phyloP scores from a whole-genome alignment of 2,888 invertebrate genomes.

The Morpho deidamia region DNA sequence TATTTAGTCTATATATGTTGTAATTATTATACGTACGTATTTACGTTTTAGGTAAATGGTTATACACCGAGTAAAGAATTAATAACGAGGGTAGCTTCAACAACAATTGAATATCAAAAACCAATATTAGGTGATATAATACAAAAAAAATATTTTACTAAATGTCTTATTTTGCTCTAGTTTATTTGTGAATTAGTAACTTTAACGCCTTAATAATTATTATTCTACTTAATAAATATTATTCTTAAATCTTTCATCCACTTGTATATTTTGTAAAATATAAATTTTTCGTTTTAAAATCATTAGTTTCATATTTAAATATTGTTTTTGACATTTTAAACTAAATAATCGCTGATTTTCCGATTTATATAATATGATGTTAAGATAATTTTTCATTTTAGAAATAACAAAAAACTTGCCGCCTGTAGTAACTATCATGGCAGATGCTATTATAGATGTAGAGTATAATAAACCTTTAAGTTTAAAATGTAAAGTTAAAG shows the following conservation, averaged over 20 bases:
- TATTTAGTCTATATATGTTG: too few relatives aligned
- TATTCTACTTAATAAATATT: neutral
- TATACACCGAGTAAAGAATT: conserved; percentile 9
- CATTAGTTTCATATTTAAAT: too few relatives aligned
- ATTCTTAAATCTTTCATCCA: neutral
- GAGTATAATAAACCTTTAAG: conserved; percentile 32
- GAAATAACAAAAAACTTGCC: conserved; percentile 23
- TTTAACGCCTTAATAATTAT: too few relatives aligned
- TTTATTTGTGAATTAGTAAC: too few relatives aligned
- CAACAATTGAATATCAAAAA: conserved; percentile 16
- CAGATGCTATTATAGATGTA: conserved; percentile 23
- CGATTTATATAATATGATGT: neutral
- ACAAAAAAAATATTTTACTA: too few relatives aligned
- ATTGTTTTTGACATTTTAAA: neutral
- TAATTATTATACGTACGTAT: too few relatives aligned
- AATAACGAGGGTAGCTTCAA: conserved; percentile 13
- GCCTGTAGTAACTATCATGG: conserved; percentile 35
- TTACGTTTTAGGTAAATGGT: conserved; percentile 16
- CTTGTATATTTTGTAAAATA: neutral
- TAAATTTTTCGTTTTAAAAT: too few relatives aligned
- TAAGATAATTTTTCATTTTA: conserved; percentile 8
- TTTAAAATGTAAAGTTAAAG: conserved; percentile 42
- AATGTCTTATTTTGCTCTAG: too few relatives aligned
- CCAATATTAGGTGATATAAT: conserved; percentile 9
- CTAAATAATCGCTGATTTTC: neutral